Evolutionary conservation across 2,113 vertebrate genomes (phyloP).

Genomic region (Archocentrus centrarchus): DNA sequence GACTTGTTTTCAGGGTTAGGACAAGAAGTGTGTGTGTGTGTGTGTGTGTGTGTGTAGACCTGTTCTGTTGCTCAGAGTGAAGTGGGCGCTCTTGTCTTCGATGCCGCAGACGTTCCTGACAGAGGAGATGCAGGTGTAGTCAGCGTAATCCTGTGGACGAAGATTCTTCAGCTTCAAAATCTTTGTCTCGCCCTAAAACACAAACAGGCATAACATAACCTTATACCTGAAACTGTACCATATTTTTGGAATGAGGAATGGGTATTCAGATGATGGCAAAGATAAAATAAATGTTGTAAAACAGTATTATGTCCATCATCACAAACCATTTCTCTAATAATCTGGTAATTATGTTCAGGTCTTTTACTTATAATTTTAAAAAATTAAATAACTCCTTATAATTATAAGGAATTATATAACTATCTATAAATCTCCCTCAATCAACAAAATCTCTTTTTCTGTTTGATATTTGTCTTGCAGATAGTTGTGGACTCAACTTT

Average conservation of each 20-base stretch:
- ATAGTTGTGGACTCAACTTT: background rate
- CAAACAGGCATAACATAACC: background rate
- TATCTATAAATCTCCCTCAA: too few relatives aligned
- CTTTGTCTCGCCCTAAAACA: conserved; percentile 70
- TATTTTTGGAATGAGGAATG: too few relatives aligned
- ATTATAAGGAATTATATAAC: too few relatives aligned
- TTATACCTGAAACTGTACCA: background rate
- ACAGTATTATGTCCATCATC: background rate
- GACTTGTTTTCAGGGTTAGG: too few relatives aligned
- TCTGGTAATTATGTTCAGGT: too few relatives aligned
- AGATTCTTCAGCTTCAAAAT: conserved; percentile 95
- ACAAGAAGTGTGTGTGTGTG: background rate
- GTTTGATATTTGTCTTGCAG: background rate
- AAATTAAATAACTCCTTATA: background rate
- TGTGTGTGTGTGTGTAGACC: conserved; percentile 35
- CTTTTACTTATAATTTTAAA: too few relatives aligned
- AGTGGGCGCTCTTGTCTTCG: conserved; percentile 63
- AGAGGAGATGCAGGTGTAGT: conserved; percentile 95
- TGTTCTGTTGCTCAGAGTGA: conserved; percentile 70
- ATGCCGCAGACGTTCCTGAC: conserved; percentile 93
- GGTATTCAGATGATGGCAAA: too few relatives aligned
- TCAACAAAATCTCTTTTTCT: background rate
- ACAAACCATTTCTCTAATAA: background rate
- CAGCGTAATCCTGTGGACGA: conserved; percentile 93
- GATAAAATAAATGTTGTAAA: background rate